Evolutionary conservation across 2,113 vertebrate genomes (phyloP).

Genomic region (Plotosus lineatus): DNA sequence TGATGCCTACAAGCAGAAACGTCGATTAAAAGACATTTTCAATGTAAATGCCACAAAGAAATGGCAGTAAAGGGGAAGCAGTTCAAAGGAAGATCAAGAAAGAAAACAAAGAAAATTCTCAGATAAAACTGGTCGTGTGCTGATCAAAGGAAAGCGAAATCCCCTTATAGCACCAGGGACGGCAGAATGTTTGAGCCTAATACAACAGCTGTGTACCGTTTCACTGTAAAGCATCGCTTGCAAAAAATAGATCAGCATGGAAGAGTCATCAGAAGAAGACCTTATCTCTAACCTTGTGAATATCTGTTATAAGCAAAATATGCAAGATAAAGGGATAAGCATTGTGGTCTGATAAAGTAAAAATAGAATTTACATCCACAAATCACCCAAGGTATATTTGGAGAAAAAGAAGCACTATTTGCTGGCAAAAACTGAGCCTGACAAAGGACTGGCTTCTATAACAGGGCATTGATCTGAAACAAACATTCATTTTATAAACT

Average conservation of each 20-base stretch:
- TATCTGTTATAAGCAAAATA: neutral
- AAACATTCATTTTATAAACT: too few relatives aligned
- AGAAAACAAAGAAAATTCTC: neutral
- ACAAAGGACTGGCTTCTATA: neutral
- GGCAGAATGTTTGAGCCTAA: neutral
- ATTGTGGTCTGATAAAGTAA: neutral
- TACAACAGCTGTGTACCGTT: neutral
- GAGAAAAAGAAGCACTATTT: neutral
- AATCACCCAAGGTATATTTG: neutral
- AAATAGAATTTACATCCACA: neutral
- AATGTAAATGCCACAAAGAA: neutral
- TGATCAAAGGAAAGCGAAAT: neutral
- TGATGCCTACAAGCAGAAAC: neutral
- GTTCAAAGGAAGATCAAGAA: neutral
- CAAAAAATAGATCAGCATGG: neutral
- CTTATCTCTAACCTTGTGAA: neutral
- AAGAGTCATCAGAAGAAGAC: neutral
- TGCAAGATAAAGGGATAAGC: neutral
- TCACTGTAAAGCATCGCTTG: neutral
- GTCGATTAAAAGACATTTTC: neutral
- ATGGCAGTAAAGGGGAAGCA: neutral
- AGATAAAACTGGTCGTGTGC: neutral
- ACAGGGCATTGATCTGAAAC: neutral
- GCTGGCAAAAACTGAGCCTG: neutral
- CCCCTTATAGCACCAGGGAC: neutral